Conservation (phyloP, 2,888 invertebrate genomes). For the Synanthedon vespiformis region DNA sequence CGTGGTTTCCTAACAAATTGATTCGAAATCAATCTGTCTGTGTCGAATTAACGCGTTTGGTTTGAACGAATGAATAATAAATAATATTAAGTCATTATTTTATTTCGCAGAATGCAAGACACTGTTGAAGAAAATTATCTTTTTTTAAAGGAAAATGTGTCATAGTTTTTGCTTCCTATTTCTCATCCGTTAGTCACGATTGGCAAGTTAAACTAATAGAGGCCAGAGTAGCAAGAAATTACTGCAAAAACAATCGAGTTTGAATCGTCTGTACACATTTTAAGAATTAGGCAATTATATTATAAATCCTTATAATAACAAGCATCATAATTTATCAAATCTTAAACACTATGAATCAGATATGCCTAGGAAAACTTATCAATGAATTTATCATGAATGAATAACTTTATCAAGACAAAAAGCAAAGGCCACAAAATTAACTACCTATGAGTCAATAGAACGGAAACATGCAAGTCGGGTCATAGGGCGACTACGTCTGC, state of each 20-base stretch:
- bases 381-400: conserved; percentile 5
- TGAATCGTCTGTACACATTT: no score
- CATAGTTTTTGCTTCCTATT: no score
- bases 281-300: no score
- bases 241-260: no score
- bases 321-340: no score
- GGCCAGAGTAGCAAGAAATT: no score
- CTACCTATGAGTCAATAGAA: conserved; percentile 36
- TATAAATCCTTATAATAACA: no score
- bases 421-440: conserved; percentile 21
- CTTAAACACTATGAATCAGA: background rate
- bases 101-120: no score
- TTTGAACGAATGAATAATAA: background rate
- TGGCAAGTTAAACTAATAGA: no score
- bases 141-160: no score
- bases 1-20: conserved; percentile 27
- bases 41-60: conserved; percentile 21
- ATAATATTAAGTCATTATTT: background rate
- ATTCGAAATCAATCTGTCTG: conserved; percentile 37
- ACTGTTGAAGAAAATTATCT: no score
- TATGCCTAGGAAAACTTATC: conserved; percentile 3
- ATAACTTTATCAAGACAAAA: conserved; percentile 5
- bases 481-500: conserved; percentile 12
- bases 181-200: no score
- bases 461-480: conserved; percentile 29